Base-by-base conservation (phyloP, 2,888 invertebrate genomes). In the Drosophila mimica region DNA sequence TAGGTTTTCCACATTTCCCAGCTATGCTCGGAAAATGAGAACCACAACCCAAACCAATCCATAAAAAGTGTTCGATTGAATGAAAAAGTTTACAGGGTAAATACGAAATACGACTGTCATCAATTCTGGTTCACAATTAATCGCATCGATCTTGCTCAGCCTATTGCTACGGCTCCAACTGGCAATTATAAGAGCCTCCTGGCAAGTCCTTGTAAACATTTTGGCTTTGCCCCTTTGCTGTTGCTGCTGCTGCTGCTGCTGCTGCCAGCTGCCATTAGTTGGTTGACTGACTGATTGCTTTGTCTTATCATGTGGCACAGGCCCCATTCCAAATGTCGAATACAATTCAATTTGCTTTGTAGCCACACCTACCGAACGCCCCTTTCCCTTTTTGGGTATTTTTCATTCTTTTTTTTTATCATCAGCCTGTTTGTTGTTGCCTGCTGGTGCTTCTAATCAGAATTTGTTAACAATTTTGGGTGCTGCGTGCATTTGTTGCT, bases 381-480 rank as follows among this genome's bases (percentile, higher is more conserved):
- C n/a, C 17, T 64, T 64, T 51, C 17, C 58, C 17, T 59, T 62
- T 68, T 70, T 62, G 52, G 33, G 20, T 62, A 74, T 75, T 73
- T 75, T 75, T 83, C 57, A 25, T 34, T 15, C 15, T 17, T 20
- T 36, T 53, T 54, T 38, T 38, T 46, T 15, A 25, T 46, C 25
- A 25, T 82, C 69, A 66, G 76, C 20, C 76, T 75, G 76, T 63
- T 84, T 75, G 72, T 58, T 71, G 64, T 33, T 71, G 70, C 49
- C 69, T 74, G 73, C 79, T 78, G 88, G 51, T 70, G 82, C 89
- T 88, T 85, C 89, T 85, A 85, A 85, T 85, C 85, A 85, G 85
- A 85, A 85, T 85, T 89, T 89, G 89, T 88, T 80, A 84, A 85
- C 88, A 88, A 85, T 89, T 85, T 84, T 48, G 72, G 74, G 40